Base-by-base conservation (phyloP, 2,888 invertebrate species). In the Acleris cristana region DNA sequence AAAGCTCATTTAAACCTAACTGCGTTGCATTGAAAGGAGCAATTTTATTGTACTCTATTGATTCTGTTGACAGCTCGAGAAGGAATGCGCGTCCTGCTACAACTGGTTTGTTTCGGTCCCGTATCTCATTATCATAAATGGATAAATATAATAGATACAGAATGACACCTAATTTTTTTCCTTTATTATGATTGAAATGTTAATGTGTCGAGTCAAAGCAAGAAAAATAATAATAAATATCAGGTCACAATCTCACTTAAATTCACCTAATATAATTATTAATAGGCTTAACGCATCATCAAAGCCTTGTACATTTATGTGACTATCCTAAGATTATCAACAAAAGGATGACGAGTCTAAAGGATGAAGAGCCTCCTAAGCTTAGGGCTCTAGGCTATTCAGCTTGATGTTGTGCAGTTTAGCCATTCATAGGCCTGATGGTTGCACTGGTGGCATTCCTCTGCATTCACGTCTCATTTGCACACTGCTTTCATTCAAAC, bases 11-110 rank as follows among this genome's bases (percentile, higher is more conserved):
- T 92, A 89, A 86, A 87, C 79, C 84, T 88, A 89, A 89, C 90
- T 86, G 86, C 83, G 82, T 79, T 79, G 89, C 89, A 89, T 90
- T 90, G 88, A 88, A 87, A 85, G 88, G 83, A 86, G 82, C 84
- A 81, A 89, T 90, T 90, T 91, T 91, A 91, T 90, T 89, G 89
- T 90, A 84, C 83, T 86, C 85, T 90, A 91, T 92, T 92, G 92
- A 90, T 89, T 90, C 87, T 83, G 81, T 82, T 87, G 89, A 89
- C 89, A 87, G 83, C 76, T 75, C 71, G 72, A 80, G 77, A 76
- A 79, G 81, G 82, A 81, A 85, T 85, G 84, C 79, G 79, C 77
- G 79, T 84, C 82, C 79, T 81, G 81, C 71, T 78, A 76, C 76
- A 81, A 83, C 83, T 79, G 79, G 81, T 85, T 84, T 84, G 84